Percentiles rank a stretch among this genome's conserved stretches.
Evolutionary conservation across 2,113 vertebrate species (phyloP).

Genomic region (Scalopus aquaticus): DNA sequence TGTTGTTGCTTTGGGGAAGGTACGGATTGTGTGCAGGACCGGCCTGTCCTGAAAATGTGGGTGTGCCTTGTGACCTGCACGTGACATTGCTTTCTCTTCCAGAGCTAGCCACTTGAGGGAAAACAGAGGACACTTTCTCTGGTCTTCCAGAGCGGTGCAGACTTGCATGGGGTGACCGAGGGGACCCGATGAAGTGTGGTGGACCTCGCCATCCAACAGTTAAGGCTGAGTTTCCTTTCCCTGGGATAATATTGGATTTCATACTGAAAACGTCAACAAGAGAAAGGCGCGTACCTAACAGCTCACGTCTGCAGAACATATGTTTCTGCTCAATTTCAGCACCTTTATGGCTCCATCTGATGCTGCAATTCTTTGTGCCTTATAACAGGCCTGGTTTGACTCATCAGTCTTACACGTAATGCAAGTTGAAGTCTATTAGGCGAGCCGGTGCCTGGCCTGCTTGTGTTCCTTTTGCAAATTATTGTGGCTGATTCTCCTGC

Average conservation of each 20-base stretch:
- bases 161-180: neutral
- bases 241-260: conserved; percentile 59
- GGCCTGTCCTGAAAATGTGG: too few relatives aligned
- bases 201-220: conserved; percentile 13
- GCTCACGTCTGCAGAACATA: conserved; percentile 54
- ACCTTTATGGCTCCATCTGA: conserved; percentile 58
- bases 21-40: fast-evolving
- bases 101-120: fast-evolving
- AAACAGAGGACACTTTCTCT: neutral
- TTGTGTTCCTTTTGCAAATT: neutral
- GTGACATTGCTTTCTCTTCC: neutral
- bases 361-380: neutral
- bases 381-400: neutral
- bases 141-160: neutral
- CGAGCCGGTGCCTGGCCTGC: neutral
- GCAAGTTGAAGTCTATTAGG: conserved; percentile 46
- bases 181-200: neutral
- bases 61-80: neutral
- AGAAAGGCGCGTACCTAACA: conserved; percentile 39
- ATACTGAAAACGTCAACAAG: conserved; percentile 1
- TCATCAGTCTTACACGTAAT: conserved; percentile 58
- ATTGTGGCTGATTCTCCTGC: neutral
- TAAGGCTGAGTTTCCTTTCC: conserved; percentile 49
- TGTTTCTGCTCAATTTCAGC: conserved; percentile 63
- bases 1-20: neutral